Conservation (phyloP, 2,113 vertebrate genomes). For the Nymphicus hollandicus region DNA sequence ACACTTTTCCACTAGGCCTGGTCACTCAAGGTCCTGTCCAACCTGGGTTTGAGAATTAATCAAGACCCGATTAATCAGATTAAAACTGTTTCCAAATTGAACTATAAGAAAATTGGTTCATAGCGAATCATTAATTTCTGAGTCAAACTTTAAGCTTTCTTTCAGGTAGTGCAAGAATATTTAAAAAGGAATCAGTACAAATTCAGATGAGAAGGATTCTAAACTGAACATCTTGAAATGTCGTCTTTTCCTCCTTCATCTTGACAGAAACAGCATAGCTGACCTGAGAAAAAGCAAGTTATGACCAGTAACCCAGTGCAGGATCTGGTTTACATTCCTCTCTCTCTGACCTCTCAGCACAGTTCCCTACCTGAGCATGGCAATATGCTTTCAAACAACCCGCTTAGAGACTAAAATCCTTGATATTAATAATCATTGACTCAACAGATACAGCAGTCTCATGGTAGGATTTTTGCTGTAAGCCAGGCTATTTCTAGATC, state of each 20-base stretch:
- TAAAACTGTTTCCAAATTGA: background rate
- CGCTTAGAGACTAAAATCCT: background rate
- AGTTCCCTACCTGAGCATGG: background rate
- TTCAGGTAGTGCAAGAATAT: background rate
- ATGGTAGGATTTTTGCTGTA: background rate
- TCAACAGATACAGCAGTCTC: background rate
- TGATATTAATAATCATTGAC: background rate
- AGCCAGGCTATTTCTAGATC: background rate
- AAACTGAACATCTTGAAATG: background rate
- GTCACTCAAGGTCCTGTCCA: background rate
- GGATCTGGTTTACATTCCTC: background rate
- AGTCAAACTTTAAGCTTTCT: background rate
- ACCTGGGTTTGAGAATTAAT: background rate
- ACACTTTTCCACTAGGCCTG: background rate
- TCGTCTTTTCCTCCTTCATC: background rate
- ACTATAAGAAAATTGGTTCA: background rate
- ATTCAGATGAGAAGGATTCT: background rate
- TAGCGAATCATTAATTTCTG: background rate
- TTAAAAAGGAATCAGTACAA: background rate
- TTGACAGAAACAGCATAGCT: background rate
- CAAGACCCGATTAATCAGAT: background rate
- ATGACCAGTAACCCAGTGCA: background rate
- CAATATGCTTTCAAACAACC: background rate
- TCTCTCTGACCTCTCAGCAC: background rate
- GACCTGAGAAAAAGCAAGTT: background rate